A percentile compares a stretch with the other conserved stretches of the same genome.
Conservation (phyloP, 2,113 vertebrate species). For the Rhinopomastus cyanomelas region DNA sequence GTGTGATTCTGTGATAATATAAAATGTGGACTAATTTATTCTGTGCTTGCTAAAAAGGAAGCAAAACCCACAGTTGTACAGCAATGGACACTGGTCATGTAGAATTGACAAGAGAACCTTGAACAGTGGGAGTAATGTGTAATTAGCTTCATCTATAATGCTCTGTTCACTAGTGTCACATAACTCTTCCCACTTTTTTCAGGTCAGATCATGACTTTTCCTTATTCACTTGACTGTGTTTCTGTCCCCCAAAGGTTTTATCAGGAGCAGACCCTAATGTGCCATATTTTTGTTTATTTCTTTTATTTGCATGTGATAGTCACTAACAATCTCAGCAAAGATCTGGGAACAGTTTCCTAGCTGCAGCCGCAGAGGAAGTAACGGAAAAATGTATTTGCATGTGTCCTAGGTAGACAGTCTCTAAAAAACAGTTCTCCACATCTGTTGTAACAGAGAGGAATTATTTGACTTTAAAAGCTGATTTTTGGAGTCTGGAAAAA, state of each 20-base stretch:
- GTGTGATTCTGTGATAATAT: no score
- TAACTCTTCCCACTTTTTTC: background rate
- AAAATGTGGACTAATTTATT: background rate
- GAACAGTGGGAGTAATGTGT: background rate
- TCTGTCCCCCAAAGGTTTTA: background rate
- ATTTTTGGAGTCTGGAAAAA: background rate
- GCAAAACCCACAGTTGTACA: background rate
- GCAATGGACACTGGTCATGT: background rate
- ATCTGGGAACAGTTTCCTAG: constrained; percentile 56
- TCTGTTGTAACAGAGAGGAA: constrained; percentile 1
- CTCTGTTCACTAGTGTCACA: background rate
- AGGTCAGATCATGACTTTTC: background rate
- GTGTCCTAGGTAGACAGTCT: constrained; percentile 19
- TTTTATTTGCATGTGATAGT: constrained; percentile 39
- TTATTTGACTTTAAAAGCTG: constrained; percentile 31
- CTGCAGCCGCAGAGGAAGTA: constrained; percentile 61
- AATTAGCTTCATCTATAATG: background rate
- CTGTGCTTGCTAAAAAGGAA: background rate
- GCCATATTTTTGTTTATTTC: constrained; percentile 46
- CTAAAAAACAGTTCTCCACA: constrained; percentile 45
- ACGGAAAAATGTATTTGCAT: constrained; percentile 21
- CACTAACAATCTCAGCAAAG: constrained; percentile 38
- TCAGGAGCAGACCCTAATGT: background rate
- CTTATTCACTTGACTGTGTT: background rate
- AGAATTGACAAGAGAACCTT: background rate